phyloP scores from a whole-genome alignment of 1,140 invertebrate genomes.

The Venturia canescens region DNA sequence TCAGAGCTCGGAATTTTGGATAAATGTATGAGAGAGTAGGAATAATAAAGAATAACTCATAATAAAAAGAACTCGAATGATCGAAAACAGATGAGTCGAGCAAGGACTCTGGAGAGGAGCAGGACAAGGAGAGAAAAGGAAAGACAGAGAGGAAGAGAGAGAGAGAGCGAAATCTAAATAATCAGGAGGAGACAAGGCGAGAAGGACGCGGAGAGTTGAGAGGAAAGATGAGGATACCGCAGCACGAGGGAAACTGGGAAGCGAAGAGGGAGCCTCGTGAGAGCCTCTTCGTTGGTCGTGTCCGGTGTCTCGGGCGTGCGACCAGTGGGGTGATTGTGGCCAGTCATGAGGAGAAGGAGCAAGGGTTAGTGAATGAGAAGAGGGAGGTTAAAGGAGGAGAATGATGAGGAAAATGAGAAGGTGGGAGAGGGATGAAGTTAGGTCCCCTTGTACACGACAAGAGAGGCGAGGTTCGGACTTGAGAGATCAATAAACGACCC shows the following conservation, averaged over 20 bases:
- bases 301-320: slow-evolving; percentile 73
- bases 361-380: slow-evolving; percentile 36
- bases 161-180: background rate
- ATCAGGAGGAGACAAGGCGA: slow-evolving; percentile 37
- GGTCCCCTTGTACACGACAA: slow-evolving; percentile 72
- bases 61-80: too few species aligned
- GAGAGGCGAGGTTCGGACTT: slow-evolving; percentile 73
- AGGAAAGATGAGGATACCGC: slow-evolving; percentile 60
- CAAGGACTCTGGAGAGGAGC: slow-evolving; percentile 51
- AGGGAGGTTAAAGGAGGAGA: slow-evolving; percentile 41
- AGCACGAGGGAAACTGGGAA: slow-evolving; percentile 58
- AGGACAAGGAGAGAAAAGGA: too few species aligned
- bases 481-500: slow-evolving; percentile 78
- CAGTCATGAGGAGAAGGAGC: slow-evolving; percentile 69
- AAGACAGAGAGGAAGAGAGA: slow-evolving; percentile 5
- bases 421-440: slow-evolving; percentile 66
- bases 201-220: slow-evolving; percentile 33
- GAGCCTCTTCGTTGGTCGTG: slow-evolving; percentile 67
- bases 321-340: slow-evolving; percentile 73
- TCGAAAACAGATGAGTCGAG: background rate
- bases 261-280: slow-evolving; percentile 61
- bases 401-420: slow-evolving; percentile 33
- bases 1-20: background rate
- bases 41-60: too few species aligned
- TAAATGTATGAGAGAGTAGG: background rate